Base-by-base conservation (phyloP, 2,113 vertebrate genomes). In the Riparia riparia region DNA sequence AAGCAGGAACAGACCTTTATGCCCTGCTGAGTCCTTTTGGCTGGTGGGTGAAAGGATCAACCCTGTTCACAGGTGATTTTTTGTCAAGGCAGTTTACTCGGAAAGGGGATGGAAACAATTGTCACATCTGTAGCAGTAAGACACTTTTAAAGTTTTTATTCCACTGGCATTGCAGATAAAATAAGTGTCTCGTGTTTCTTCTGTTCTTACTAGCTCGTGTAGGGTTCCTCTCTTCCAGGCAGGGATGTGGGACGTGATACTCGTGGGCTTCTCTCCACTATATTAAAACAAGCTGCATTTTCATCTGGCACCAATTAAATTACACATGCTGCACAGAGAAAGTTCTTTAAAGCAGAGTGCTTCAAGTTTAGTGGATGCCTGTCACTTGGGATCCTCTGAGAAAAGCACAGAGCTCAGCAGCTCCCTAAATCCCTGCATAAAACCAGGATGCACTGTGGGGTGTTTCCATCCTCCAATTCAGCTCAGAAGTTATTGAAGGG, bases 241-340 rank as follows among this genome's bases (percentile, higher is more conserved):
- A 70, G n/a, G 28, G 25, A 26, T 5, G 7, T 68, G 42, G 61
- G 29, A 45, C 0, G 0, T 13, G 32, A 26, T 34, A 32, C 8
- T 1, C 1, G 1, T 14, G 56, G 41, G 63, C 64, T 89, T 50
- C n/a, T 50, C 32, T 86, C 47, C 24, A 5, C 34, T 29, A 0
- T 7, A 17, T 47, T 60, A 28, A 89, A 81, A 54, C 22, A 41
- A 83, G 18, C 28, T 68, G 14, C 25, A 7, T 86, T 94, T 92
- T 68, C 41, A 14, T 69, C 65, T 65, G 49, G 53, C 69, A 32
- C 63, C 28, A 61, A 14, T 71, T 28, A 68, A 93, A 42, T 56
- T 14, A 20, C 31, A 54, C 12, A 19, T 0, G 3, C 31, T 68
- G 51, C 41, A 34, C 64, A 76, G 41, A 71, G 53, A 24, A 71